Base-by-base conservation (phyloP, 1,140 invertebrate genomes). In the Drosophila repletoides region DNA sequence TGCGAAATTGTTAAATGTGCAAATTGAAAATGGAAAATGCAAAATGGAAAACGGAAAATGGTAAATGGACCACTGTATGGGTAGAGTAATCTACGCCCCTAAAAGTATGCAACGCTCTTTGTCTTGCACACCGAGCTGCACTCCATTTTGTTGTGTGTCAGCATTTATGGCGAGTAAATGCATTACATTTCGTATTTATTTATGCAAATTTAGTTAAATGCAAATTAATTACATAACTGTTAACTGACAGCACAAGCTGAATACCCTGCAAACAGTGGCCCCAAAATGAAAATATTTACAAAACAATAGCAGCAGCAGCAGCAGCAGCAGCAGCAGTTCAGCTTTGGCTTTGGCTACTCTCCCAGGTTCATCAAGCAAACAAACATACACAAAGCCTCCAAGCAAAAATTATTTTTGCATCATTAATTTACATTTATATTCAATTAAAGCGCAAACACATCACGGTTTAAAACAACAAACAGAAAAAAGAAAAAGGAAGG, bases 361-460 rank as follows among this genome's bases (percentile, higher is more conserved):
- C 29, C 40, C 46, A 33, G 46, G 63, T 52, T 46, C 41, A 5
- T 26, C 17, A 59, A 61, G 49, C 52, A 79, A 77, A 59, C 46
- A 76, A 52, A 40, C 63, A 41, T 38, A 51, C 28, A 59, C 14
- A 67, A 76, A 76, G 79, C 79, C 79, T 74, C 60, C 46, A 84
- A 86, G 79, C 79, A 86, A 80, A 86, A 86, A 84, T 86, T 86
- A 86, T 84, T 86, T 86, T 72, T 86, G 80, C 80, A 86, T 80
- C 80, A 86, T 86, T 86, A 86, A 86, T 87, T 87, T 86, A 87
- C 80, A 86, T 86, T 86, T 86, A 87, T 87, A 86, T 86, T 86
- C 80, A 86, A 86, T 86, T 86, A 80, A 86, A 86, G 79, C 61
- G 70, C 79, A 83, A 84, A 86, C 79, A 83, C 80, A 75, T 63